phyloP scores from a whole-genome alignment of 2,888 invertebrate species.

The Hipparchia sbordonii region DNA sequence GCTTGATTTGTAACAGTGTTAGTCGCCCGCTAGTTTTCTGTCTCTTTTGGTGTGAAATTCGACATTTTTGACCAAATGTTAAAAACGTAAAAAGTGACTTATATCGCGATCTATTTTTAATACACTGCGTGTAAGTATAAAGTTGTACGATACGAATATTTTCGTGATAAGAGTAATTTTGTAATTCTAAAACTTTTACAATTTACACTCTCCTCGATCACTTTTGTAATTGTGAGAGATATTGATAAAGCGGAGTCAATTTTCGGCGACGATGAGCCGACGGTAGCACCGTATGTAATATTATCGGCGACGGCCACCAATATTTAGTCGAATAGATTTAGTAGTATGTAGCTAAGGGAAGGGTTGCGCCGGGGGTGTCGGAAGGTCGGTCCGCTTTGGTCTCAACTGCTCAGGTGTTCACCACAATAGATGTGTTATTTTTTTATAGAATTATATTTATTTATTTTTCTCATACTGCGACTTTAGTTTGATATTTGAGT shows the following conservation, averaged over 20 bases:
- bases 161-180: constrained; percentile 75
- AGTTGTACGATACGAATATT: constrained; percentile 64
- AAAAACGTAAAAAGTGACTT: constrained; percentile 40
- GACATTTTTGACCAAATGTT: constrained; percentile 55
- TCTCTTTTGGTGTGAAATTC: constrained; percentile 37
- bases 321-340: constrained; percentile 44
- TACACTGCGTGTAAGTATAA: constrained; percentile 60
- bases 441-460: constrained; percentile 81
- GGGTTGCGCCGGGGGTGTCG: constrained; percentile 29
- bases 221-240: constrained; percentile 79
- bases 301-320: constrained; percentile 45
- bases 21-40: constrained; percentile 54
- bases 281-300: constrained; percentile 42
- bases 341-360: constrained; percentile 41
- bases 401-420: constrained; percentile 77
- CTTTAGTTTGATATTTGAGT: constrained; percentile 60
- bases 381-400: constrained; percentile 50
- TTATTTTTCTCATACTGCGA: constrained; percentile 72
- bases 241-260: constrained; percentile 64
- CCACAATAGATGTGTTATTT: constrained; percentile 76
- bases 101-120: constrained; percentile 67
- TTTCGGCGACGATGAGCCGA: constrained; percentile 54
- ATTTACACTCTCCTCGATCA: constrained; percentile 74
- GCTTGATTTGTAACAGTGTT: constrained; percentile 46
- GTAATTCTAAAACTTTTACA: constrained; percentile 65